Evolutionary conservation across 2,888 invertebrate species (phyloP).

Genomic region (Papilio protenor): DNA sequence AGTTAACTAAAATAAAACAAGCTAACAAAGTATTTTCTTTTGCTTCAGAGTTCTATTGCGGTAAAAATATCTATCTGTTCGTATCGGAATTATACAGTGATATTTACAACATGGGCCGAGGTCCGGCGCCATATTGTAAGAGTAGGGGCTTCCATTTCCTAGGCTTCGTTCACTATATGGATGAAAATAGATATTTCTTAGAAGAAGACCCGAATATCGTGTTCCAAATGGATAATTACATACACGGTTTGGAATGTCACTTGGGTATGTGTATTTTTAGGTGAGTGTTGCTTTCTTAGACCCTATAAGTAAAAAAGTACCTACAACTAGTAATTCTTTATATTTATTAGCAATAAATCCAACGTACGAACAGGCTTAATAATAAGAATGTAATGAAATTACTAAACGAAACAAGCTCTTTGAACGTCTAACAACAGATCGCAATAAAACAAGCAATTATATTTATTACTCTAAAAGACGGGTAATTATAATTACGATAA

Average conservation of each 20-base stretch:
- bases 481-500: too few relatives aligned
- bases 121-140: constrained; percentile 69
- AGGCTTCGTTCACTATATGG: constrained; percentile 74
- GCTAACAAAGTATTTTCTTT: constrained; percentile 11
- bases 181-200: constrained; percentile 70
- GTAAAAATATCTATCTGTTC: constrained; percentile 75
- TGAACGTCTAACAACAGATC: too few relatives aligned
- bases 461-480: too few relatives aligned
- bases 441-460: too few relatives aligned
- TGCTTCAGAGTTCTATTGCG: constrained; percentile 76
- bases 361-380: neutral
- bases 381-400: neutral
- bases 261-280: constrained; percentile 73
- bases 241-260: constrained; percentile 77
- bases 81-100: constrained; percentile 76
- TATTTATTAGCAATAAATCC: too few relatives aligned
- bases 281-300: constrained; percentile 50
- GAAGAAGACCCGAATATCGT: constrained; percentile 73
- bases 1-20: too few relatives aligned
- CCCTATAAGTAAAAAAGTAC: neutral
- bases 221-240: constrained; percentile 74
- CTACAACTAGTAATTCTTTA: neutral
- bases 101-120: constrained; percentile 74
- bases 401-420: neutral
- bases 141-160: constrained; percentile 73